Conservation (phyloP, 2,888 invertebrate genomes). For the Clostera curtula region DNA sequence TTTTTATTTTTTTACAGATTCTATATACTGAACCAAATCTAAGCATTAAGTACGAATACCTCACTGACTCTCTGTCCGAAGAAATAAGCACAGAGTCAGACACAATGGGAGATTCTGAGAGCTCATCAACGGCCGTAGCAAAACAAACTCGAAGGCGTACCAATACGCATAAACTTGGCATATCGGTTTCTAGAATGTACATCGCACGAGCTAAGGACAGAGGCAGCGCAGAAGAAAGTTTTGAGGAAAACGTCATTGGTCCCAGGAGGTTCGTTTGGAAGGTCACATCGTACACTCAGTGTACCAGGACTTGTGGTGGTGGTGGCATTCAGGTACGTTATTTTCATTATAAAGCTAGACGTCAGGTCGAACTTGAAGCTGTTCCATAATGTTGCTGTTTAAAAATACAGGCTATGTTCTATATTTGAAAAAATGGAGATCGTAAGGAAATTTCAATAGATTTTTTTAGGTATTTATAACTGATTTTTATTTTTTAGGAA, state of each 20-base stretch:
- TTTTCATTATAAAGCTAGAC: too few species aligned
- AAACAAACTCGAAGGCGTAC: conserved; percentile 57
- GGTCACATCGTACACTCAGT: conserved; percentile 83
- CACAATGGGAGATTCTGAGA: too few species aligned
- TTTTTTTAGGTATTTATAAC: too few species aligned
- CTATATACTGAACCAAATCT: conserved; percentile 88
- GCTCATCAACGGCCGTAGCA: conserved; percentile 28
- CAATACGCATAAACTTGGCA: too few species aligned
- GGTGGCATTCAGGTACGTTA: conserved; percentile 78
- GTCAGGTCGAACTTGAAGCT: too few species aligned
- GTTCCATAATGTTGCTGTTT: too few species aligned
- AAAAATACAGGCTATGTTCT: too few species aligned
- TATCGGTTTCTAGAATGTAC: too few species aligned
- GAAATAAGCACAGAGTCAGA: conserved; percentile 48
- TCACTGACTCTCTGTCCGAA: conserved; percentile 78
- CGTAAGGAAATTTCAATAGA: too few species aligned
- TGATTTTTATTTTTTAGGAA: too few species aligned
- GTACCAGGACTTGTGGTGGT: conserved; percentile 88
- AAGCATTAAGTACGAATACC: conserved; percentile 93
- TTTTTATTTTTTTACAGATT: conserved; percentile 72
- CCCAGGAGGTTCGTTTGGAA: conserved; percentile 82
- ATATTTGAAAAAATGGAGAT: too few species aligned
- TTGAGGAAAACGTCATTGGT: conserved; percentile 52
- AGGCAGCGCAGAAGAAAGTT: conserved; percentile 29
- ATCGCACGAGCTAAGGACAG: too few species aligned